Evolutionary conservation across 1,140 invertebrate genomes (phyloP), one percentile per base, ranked within the genome.

Genomic region (Tigriopus japonicus): DNA sequence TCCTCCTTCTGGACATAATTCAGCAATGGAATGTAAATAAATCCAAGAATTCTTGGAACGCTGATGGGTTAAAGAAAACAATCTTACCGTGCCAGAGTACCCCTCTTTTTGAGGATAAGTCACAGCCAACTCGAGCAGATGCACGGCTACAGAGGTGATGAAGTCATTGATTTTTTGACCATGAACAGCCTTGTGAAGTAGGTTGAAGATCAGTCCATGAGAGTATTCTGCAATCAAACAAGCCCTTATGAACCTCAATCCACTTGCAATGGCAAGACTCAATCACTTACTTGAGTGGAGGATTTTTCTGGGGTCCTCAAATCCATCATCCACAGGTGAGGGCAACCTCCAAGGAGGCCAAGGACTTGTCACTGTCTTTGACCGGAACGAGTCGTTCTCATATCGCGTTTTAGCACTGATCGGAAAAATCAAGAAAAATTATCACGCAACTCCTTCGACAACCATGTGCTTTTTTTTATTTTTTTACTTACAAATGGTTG

Each of bases 161-260:
- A 90, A 84, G 71, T 93, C 89, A 66, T 84, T 81, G 40, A 87
- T 79, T 84, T 82, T 70, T 88, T 87, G 68, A 87, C 83, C 63
- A 62, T 65, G 59, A 14, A 65, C 52, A n/a, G 62, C 59, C 53
- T 65, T 65, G 56, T 65, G 63, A 13, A 65, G 56, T 28, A 65
- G 19, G 59, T 63, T 62, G 28, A 65, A 64, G 21, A 65, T 40
- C 12, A 64, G 59, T 23, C 63, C 63, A 52, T 65, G 65, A 19
- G 61, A 64, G 52, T 58, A 64, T 17, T 62, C 49, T 19, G 60
- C 62, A 21, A 60, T 60, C 13, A 6, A 23, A 54, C 19, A 54
- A 5, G 28, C n/a, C 5, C 6, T 3, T n/a, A 54, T 6, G 3
- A 54, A 54, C n/a, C n/a, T n/a, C 1, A 15, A 19, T 28, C 28